Evolutionary conservation across 2,797 vertebrate genomes (phyloP).

Genomic region (Psittacula derbiana): DNA sequence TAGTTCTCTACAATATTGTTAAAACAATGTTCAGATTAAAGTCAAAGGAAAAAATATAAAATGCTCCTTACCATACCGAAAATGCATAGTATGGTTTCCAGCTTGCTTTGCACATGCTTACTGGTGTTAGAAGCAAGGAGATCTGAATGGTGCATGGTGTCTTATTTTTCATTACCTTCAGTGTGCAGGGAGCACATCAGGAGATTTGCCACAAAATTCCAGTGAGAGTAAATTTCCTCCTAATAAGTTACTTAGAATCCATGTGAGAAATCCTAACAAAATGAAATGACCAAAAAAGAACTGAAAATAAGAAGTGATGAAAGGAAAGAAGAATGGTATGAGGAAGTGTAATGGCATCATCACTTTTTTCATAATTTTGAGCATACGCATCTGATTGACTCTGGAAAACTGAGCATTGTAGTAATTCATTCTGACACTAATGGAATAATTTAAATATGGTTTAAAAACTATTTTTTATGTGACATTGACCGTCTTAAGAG

Average conservation of each 20-base stretch:
- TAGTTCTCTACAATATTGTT: slow-evolving; percentile 8
- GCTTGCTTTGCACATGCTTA: not conserved
- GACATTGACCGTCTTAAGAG: not conserved
- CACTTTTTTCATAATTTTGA: not conserved
- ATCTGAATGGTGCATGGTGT: not conserved
- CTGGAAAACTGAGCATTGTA: not conserved
- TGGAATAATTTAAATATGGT: not conserved
- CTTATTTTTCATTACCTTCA: not conserved
- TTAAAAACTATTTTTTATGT: not conserved
- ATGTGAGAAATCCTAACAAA: not conserved
- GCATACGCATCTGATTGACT: accelerated
- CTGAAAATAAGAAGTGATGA: not conserved
- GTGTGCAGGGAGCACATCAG: not conserved
- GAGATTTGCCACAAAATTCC: not conserved
- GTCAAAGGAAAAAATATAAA: not conserved
- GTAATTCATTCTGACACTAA: not conserved
- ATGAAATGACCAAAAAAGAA: not conserved
- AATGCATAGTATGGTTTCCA: not conserved
- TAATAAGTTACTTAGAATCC: not conserved
- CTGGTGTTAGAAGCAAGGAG: not conserved
- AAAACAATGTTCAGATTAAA: not conserved
- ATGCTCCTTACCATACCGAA: not conserved
- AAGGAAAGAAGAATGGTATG: not conserved
- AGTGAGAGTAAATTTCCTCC: not conserved
- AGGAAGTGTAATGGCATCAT: not conserved